Base-by-base conservation (phyloP, 1,140 invertebrate genomes). In the Drepana arcuata region DNA sequence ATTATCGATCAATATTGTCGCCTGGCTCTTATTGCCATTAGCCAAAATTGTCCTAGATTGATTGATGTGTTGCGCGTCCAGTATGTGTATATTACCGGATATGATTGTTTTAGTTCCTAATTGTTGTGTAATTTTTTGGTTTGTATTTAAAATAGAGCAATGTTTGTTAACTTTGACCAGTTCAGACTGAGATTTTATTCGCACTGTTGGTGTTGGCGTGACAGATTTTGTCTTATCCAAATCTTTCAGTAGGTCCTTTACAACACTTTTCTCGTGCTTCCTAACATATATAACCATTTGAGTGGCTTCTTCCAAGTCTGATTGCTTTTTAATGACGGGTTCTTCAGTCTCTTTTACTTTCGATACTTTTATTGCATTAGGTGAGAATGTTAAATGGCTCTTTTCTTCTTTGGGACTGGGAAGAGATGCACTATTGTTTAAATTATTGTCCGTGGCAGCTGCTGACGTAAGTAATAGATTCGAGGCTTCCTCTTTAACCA, bases 341-440 rank as follows among this genome's bases (percentile, higher is more conserved):
- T 85, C 85, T 39, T 82, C 71, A 1, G 59, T 30, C 34, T 78
- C 68, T 39, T 78, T 62, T 6, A 83, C 62, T 53, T 83, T 79
- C 14, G 78, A 70, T 14, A 88, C 80, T 70, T 89, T 89, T 35
- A 89, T 88, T 32, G 85, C 82, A 16, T 86, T 85, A 7, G 88
- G 88, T 13, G 89, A 90, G 51, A 90, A 89, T 14, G 87, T 88
- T 60, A 89, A 71, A 57, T 90, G 88, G 36, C 87, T 89, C 45
- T 87, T 90, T 66, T 84, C 87, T 65, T 83, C 85, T 40, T 64
- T 83, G 34, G 72, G 85, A 70, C 67, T 86, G 31, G 68, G 78
- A 44, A 70, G 67, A 34, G 64, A 84, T 38, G 58, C 64, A 59
- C 48, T 84, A 45, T 38, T 82, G 30, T 59, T 68, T 4, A 63